phyloP scores from a whole-genome alignment of 2,888 invertebrate species.

The Cerceris rybyensis region DNA sequence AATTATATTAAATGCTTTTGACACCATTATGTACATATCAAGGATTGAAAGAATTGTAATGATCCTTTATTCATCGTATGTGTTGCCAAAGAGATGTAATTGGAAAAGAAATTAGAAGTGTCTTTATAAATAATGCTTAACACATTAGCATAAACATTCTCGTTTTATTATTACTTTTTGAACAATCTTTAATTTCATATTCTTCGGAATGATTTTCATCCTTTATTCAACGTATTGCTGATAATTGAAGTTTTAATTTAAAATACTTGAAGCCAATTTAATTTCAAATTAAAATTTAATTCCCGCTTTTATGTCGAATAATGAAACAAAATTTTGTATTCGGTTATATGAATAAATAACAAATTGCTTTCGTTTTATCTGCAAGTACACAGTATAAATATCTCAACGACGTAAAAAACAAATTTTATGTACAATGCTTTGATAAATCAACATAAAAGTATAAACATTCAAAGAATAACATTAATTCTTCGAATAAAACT shows the following conservation, averaged over 20 bases:
- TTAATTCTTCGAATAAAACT: too few relatives aligned
- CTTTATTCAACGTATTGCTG: not conserved
- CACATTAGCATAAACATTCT: too few relatives aligned
- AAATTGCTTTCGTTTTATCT: conserved; percentile 7
- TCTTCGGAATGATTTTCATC: too few relatives aligned
- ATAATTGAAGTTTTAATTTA: not conserved
- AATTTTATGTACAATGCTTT: not conserved
- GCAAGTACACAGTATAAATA: not conserved
- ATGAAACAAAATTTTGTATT: conserved; percentile 6
- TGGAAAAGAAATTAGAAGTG: too few relatives aligned
- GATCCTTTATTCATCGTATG: not conserved
- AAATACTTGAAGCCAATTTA: conserved; percentile 1
- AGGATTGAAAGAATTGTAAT: not conserved
- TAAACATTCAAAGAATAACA: too few relatives aligned
- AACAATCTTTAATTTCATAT: too few relatives aligned
- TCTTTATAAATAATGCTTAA: too few relatives aligned
- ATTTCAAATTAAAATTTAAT: conserved; percentile 2
- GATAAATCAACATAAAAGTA: too few relatives aligned
- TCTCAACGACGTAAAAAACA: not conserved
- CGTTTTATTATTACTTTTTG: too few relatives aligned
- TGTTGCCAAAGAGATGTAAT: not conserved
- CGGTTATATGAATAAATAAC: conserved; percentile 7
- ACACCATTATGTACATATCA: not conserved
- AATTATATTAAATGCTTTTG: not conserved
- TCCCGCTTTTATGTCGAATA: not conserved